Base-by-base conservation (phyloP, 2,888 invertebrate species). In the Chelonus formosanus region DNA sequence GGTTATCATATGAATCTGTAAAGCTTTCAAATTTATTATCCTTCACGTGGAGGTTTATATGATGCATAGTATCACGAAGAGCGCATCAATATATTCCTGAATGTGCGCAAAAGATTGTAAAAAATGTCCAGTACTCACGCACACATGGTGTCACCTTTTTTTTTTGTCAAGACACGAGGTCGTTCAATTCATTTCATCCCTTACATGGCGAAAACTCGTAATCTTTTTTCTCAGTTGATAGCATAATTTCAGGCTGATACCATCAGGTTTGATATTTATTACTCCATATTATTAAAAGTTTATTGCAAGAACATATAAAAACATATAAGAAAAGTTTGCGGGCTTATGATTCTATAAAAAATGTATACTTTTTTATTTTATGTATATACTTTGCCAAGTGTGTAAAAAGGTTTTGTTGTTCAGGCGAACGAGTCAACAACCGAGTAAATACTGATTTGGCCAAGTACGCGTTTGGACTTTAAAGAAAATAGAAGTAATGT, bases 381-480 rank as follows among this genome's bases (percentile, higher is more conserved):
- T 40, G 6, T 40, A 40, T 40, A 40, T 40, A 40, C 40, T 40
- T 40, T 40, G 4, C 6, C 40, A 6, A 40, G 6, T 20, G 40
- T 40, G 40, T 40, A 40, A 40, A 40, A 52, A 32, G 31, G 52
- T 31, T 52, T 52, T 52, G 52, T 52, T 48, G 34, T 52, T 32
- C 7, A 32, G 32, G 31, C 32, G 52, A 52, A 8, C 4, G 34
- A 52, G 52, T 52, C 52, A 52, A 52, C 52, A 34, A 52, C 31
- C 32, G 20, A 60, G 50, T 60, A 50, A 60, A 60, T 60, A 60
- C 60, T 60, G 10, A 50, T 60, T 60, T 50, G 50, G 31, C 50
- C n/a, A 40, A 50, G 60, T 20, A 52, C 52, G 52, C 52, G 52
- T 32, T 52, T 52, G 34, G 34, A 52, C 52, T 52, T 34, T 8